Percentiles rank a stretch among this genome's conserved stretches.
Evolutionary conservation across 92 coral and sea anemone genomes (phyloP).

Genomic region (Ricordea florida): DNA sequence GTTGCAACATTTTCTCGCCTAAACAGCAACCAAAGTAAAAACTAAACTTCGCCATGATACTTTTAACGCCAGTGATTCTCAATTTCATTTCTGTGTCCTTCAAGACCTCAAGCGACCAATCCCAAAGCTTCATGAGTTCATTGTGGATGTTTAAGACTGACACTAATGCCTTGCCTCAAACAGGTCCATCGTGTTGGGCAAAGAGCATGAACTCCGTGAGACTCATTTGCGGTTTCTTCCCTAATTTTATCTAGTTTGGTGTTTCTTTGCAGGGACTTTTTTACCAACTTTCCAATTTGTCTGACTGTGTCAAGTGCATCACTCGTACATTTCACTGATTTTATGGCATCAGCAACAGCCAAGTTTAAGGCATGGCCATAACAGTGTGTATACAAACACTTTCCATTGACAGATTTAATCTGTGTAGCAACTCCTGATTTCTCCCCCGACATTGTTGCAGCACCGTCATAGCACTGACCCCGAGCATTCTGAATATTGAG

Average conservation of each 20-base stretch:
- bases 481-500: no score
- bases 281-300: constrained; percentile 47
- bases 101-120: constrained; percentile 33
- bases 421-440: no score
- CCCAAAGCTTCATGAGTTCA: constrained; percentile 20
- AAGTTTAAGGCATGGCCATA: no score
- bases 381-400: no score
- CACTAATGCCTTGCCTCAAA: constrained; percentile 59
- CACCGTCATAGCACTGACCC: no score
- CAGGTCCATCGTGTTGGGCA: constrained; percentile 68
- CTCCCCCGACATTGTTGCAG: no score
- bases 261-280: constrained; percentile 9
- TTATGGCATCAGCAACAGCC: no score
- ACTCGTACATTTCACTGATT: neutral
- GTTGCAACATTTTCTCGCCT: neutral
- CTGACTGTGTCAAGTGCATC: constrained; percentile 61
- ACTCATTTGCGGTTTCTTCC: constrained; percentile 40
- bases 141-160: constrained; percentile 19
- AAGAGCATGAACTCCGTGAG: constrained; percentile 54
- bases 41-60: constrained; percentile 32
- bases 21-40: constrained; percentile 49
- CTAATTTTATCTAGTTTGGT: constrained; percentile 51
- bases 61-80: constrained; percentile 19
- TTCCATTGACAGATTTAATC: no score
- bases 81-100: constrained; percentile 51